Conservation (phyloP, 2,888 invertebrate species). For the Noctua janthe region DNA sequence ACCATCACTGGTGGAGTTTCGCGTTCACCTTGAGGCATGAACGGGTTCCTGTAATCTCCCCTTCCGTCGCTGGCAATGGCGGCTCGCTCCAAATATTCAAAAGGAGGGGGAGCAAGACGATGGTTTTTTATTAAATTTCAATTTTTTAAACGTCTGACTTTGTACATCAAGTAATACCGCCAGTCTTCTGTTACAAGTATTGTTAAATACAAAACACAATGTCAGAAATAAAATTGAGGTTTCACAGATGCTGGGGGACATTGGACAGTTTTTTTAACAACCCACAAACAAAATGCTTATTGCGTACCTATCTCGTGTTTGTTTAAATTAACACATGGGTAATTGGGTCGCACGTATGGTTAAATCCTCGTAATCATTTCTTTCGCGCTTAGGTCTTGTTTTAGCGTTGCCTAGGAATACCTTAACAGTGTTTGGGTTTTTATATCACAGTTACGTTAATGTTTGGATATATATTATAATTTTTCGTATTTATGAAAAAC, state of each 20-base stretch:
- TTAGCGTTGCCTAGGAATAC: background rate
- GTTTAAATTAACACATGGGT: background rate
- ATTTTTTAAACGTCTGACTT: constrained; percentile 40
- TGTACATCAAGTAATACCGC: background rate
- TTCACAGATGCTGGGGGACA: background rate
- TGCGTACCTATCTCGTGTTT: background rate
- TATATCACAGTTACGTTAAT: background rate
- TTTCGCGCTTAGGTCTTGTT: background rate
- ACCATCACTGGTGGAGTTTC: constrained; percentile 80
- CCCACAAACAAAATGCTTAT: background rate
- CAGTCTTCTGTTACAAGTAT: background rate
- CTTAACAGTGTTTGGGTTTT: background rate
- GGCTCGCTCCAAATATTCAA: constrained; percentile 66
- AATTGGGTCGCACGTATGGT: background rate
- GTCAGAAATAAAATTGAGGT: background rate
- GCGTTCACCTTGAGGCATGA: constrained; percentile 85
- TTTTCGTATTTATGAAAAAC: constrained; percentile 31
- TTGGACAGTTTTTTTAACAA: background rate
- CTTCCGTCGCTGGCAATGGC: constrained; percentile 64
- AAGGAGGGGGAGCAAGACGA: constrained; percentile 62
- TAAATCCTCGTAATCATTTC: background rate
- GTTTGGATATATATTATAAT: no score
- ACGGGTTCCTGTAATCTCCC: constrained; percentile 83
- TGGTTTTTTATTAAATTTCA: constrained; percentile 72
- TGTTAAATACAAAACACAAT: constrained; percentile 3